A percentile compares a stretch with the other conserved stretches of the same genome.
These are phyloP conservation scores for Meliscaeva auricollis DNA, from an alignment of 2,888 invertebrate species.

Conservation along the genomic window DNA sequence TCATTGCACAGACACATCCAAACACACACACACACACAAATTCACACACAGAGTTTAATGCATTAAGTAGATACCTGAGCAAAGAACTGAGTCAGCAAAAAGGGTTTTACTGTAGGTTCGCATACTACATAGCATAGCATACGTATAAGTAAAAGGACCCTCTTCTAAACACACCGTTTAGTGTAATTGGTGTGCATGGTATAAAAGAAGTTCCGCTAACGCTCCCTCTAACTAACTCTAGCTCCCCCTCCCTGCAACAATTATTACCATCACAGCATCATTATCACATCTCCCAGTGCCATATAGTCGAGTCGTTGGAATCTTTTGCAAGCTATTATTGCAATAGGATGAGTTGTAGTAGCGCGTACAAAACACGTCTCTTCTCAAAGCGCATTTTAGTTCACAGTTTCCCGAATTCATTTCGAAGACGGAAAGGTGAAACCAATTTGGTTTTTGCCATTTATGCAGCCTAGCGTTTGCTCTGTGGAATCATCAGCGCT, in stretches of 20 bases:
- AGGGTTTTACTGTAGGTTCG: neutral
- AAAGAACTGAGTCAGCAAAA: constrained; percentile 11
- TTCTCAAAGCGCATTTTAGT: constrained; percentile 18
- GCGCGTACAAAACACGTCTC: neutral
- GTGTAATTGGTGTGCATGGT: constrained; percentile 66
- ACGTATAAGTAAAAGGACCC: constrained; percentile 30
- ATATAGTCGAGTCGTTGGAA: constrained; percentile 26
- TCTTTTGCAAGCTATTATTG: constrained; percentile 27
- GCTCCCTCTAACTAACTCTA: constrained; percentile 12
- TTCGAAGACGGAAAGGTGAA: constrained; percentile 72
- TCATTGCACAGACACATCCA: constrained; percentile 24
- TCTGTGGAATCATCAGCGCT: constrained; percentile 45
- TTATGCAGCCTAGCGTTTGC: constrained; percentile 26
- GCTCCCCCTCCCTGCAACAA: constrained; percentile 61
- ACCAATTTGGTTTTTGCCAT: constrained; percentile 74
- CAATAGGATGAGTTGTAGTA: neutral
- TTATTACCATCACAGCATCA: constrained; percentile 60
- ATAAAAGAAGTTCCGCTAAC: constrained; percentile 37
- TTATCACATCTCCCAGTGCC: constrained; percentile 26
- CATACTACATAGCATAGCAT: neutral
- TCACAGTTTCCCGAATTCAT: constrained; percentile 60
- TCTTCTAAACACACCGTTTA: constrained; percentile 64
- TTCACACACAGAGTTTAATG: constrained; percentile 31
- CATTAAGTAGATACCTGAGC: constrained; percentile 55
- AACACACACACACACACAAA: neutral